phyloP scores from a whole-genome alignment of 1,140 invertebrate species.

The Lucilia sericata region DNA sequence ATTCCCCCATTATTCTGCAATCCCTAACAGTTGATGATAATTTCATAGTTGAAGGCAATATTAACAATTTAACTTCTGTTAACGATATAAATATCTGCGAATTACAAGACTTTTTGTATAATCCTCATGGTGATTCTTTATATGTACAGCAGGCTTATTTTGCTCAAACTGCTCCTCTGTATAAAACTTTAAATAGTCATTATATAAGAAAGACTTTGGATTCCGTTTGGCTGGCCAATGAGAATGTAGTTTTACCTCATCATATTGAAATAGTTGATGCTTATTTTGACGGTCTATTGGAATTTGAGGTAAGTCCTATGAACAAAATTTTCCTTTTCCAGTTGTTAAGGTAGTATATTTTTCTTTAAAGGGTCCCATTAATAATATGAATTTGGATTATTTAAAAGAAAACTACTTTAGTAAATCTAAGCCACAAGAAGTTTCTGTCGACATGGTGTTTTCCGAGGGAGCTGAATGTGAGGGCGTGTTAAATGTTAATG shows the following conservation, averaged over 20 bases:
- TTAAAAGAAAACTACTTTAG: conserved; percentile 60
- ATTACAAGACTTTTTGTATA: conserved; percentile 49
- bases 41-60: conserved; percentile 34
- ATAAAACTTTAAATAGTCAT: conserved; percentile 55
- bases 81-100: conserved; percentile 47
- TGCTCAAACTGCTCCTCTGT: conserved; percentile 44
- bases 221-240: conserved; percentile 61
- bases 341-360: too few relatives aligned
- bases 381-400: conserved; percentile 54
- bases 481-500: conserved; percentile 49
- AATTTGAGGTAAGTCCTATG: conserved; percentile 62
- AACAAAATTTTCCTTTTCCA: too few relatives aligned
- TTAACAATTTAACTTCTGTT: conserved; percentile 30
- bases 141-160: conserved; percentile 56
- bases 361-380: conserved; percentile 55
- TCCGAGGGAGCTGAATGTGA: conserved; percentile 53
- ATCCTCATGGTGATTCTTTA: conserved; percentile 44
- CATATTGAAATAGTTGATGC: conserved; percentile 49
- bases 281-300: conserved; percentile 57
- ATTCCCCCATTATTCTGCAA: not conserved
- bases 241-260: conserved; percentile 51
- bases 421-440: conserved; percentile 47
- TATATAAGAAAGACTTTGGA: conserved; percentile 53
- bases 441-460: conserved; percentile 44
- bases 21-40: conserved; percentile 28